A percentile compares a stretch with the other conserved stretches of the same genome.
Conservation (phyloP, 2,797 vertebrate species). For the Microcaecilia unicolor region DNA sequence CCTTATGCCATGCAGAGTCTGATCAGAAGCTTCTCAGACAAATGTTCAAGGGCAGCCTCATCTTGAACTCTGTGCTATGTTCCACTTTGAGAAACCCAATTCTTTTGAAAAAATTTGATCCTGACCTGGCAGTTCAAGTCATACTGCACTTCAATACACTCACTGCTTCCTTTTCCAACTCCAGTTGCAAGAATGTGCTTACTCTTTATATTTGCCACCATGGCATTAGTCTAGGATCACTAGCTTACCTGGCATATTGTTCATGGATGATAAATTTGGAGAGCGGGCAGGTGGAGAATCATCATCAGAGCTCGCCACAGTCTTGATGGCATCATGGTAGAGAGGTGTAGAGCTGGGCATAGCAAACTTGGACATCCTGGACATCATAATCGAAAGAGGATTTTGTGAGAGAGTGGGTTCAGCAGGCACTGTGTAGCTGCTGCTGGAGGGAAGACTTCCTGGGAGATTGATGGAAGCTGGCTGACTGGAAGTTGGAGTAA, state of each 20-base stretch:
- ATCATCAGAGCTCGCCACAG: slow-evolving; percentile 95
- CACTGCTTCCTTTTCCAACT: too few relatives aligned
- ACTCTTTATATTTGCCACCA: too few relatives aligned
- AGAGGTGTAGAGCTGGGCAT: slow-evolving; percentile 98
- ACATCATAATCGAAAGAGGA: slow-evolving; percentile 98
- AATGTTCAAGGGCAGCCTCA: too few relatives aligned
- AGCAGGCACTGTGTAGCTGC: slow-evolving; percentile 89
- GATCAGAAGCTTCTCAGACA: too few relatives aligned
- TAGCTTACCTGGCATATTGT: slow-evolving; percentile 83
- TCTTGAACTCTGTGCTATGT: too few relatives aligned
- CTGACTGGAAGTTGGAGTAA: slow-evolving; percentile 79
- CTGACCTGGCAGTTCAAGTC: too few relatives aligned
- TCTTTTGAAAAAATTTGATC: too few relatives aligned
- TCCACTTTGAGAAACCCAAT: too few relatives aligned
- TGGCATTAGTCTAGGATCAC: too few relatives aligned
- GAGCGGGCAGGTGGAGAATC: slow-evolving; percentile 96
- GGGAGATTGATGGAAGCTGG: slow-evolving; percentile 82
- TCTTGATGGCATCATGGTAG: slow-evolving; percentile 99
- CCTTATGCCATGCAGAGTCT: too few relatives aligned
- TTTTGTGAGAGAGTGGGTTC: slow-evolving; percentile 97
- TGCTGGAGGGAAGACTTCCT: slow-evolving; percentile 86
- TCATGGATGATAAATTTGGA: slow-evolving; percentile 90
- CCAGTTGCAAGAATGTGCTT: too few relatives aligned
- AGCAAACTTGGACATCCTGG: slow-evolving; percentile 98
- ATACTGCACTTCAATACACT: too few relatives aligned